Percentiles rank a stretch among this genome's conserved stretches.
Conservation (phyloP, 2,113 vertebrate genomes). For the Crotalus helleri region DNA sequence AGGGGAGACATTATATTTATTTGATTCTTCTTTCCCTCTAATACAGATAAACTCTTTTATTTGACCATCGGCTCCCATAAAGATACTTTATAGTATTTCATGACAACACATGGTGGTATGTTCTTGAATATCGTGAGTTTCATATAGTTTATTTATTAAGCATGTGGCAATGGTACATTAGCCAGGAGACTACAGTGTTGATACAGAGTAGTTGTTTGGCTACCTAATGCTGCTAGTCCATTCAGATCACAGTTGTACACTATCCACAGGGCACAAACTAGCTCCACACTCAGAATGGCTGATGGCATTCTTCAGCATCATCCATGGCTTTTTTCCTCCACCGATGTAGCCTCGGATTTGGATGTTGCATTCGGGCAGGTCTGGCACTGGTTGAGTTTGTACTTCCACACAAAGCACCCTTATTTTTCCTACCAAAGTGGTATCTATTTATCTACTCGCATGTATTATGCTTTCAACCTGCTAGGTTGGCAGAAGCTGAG, state of each 20-base stretch:
- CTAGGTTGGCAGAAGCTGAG: neutral
- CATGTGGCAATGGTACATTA: neutral
- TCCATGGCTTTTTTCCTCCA: neutral
- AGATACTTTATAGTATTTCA: constrained; percentile 3
- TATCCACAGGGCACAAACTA: neutral
- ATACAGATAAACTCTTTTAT: constrained; percentile 8
- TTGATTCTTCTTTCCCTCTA: constrained; percentile 24
- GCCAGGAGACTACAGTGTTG: neutral
- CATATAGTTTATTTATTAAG: neutral
- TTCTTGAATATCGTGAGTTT: neutral
- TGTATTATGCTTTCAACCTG: neutral
- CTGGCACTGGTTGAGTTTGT: neutral
- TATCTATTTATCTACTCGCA: neutral
- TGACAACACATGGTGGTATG: constrained; percentile 6
- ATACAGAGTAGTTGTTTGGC: neutral
- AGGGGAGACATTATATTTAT: constrained; percentile 26
- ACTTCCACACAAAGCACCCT: neutral
- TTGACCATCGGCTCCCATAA: constrained; percentile 19
- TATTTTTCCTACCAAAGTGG: neutral
- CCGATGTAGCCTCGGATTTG: neutral
- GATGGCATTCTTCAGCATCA: neutral
- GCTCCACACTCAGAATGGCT: neutral
- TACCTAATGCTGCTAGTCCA: neutral
- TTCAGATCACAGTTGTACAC: neutral
- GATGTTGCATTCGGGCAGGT: neutral